A percentile compares a stretch with the other conserved stretches of the same genome.
Evolutionary conservation across 2,797 vertebrate species (phyloP).

Genomic region (Carduelis carduelis): DNA sequence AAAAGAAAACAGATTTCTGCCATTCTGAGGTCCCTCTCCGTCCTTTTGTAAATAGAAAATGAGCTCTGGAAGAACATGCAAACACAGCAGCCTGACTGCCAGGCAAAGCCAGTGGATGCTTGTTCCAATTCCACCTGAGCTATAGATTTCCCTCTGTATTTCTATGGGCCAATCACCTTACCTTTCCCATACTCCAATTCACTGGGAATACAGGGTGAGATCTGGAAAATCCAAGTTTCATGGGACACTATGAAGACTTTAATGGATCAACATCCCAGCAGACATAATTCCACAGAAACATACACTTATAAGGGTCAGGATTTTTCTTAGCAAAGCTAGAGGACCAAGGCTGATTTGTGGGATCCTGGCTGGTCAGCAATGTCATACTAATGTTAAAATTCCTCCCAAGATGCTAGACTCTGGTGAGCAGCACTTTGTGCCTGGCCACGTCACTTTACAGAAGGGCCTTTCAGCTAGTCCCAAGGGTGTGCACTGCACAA

Average conservation of each 20-base stretch:
- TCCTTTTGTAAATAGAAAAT: neutral
- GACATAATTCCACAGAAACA: neutral
- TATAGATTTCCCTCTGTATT: neutral
- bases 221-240: neutral
- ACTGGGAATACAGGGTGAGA: neutral
- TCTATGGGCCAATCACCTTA: neutral
- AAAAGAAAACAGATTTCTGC: slow-evolving; percentile 8
- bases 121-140: neutral
- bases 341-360: neutral
- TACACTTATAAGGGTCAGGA: fast-evolving
- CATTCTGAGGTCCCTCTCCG: neutral
- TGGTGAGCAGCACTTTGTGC: neutral
- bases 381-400: neutral
- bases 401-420: neutral
- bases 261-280: neutral
- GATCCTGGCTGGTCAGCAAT: neutral
- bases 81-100: neutral
- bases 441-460: neutral
- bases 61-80: neutral
- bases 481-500: fast-evolving
- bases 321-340: neutral
- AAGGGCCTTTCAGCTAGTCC: neutral
- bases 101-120: neutral
- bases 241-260: neutral
- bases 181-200: neutral